phyloP scores from a whole-genome alignment of 2,888 invertebrate genomes.

The Hetaerina titia region DNA sequence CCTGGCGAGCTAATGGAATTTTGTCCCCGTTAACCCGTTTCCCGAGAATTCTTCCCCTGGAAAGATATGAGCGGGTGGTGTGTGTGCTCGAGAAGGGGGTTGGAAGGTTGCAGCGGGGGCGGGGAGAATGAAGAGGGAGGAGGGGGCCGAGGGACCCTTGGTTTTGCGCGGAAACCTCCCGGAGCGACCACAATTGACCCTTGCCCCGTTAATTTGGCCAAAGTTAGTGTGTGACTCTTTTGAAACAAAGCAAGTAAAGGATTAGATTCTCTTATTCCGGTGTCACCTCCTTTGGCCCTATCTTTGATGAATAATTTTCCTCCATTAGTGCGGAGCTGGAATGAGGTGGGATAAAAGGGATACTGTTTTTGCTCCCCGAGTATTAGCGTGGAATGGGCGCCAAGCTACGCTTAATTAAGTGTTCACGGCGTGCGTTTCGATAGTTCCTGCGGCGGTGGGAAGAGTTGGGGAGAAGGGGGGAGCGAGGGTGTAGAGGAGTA shows the following conservation, averaged over 20 bases:
- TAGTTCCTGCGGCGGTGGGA: not conserved
- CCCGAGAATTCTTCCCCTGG: too few species aligned
- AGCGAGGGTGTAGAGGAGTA: too few species aligned
- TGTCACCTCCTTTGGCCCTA: not conserved
- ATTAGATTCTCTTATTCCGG: not conserved
- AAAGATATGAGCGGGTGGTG: too few species aligned
- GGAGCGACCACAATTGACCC: not conserved
- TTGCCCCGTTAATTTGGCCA: not conserved
- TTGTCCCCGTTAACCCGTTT: too few species aligned
- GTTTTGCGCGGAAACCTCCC: not conserved
- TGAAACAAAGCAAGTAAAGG: slow-evolving; percentile 26
- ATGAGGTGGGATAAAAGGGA: not conserved
- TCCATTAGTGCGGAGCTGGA: not conserved
- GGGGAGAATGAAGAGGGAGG: too few species aligned
- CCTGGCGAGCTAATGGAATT: too few species aligned
- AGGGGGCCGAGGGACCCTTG: not conserved
- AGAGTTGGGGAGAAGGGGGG: not conserved
- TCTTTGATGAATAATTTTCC: slow-evolving; percentile 1
- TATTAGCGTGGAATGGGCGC: not conserved
- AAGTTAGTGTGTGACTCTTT: not conserved
- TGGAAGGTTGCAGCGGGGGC: too few species aligned
- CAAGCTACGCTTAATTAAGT: slow-evolving; percentile 22
- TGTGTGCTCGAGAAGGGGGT: too few species aligned
- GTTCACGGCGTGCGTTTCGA: not conserved
- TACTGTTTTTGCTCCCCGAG: not conserved